Conservation (phyloP, 2,113 vertebrate genomes). For the Hepsetus odoe region DNA sequence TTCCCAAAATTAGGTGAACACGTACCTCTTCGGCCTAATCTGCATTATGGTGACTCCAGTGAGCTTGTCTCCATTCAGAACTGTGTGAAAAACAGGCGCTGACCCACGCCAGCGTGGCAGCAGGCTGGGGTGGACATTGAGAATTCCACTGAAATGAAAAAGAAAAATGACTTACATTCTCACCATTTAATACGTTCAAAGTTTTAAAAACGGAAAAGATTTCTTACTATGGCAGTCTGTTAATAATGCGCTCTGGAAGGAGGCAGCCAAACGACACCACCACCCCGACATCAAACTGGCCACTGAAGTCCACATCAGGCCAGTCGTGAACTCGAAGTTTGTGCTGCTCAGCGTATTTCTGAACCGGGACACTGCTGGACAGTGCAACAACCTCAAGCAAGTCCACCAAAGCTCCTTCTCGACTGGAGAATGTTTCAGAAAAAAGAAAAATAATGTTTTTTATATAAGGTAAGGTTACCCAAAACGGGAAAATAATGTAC, state of each 20-base stretch:
- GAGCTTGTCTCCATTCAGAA: conserved; percentile 85
- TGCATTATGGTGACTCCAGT: conserved; percentile 95
- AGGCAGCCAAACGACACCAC: conserved; percentile 94
- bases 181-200: neutral
- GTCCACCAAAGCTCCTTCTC: conserved; percentile 71
- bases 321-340: conserved; percentile 81
- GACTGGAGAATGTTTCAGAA: conserved; percentile 58
- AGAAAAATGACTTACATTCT: too few relatives aligned
- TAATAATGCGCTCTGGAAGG: conserved; percentile 86
- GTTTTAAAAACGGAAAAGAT: neutral
- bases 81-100: conserved; percentile 88
- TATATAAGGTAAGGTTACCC: too few relatives aligned
- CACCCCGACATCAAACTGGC: conserved; percentile 88
- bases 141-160: conserved; percentile 79
- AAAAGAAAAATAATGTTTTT: neutral
- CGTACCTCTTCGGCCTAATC: conserved; percentile 86
- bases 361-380: conserved; percentile 77
- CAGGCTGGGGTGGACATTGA: conserved; percentile 94
- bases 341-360: conserved; percentile 77
- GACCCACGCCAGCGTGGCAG: conserved; percentile 94
- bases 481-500: too few relatives aligned
- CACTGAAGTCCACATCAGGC: conserved; percentile 74
- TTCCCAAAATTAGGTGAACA: neutral
- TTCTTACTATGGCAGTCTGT: conserved; percentile 89
- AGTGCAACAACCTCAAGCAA: conserved; percentile 88